phyloP scores from a whole-genome alignment of 2,797 vertebrate species.

The Cuculus canorus region DNA sequence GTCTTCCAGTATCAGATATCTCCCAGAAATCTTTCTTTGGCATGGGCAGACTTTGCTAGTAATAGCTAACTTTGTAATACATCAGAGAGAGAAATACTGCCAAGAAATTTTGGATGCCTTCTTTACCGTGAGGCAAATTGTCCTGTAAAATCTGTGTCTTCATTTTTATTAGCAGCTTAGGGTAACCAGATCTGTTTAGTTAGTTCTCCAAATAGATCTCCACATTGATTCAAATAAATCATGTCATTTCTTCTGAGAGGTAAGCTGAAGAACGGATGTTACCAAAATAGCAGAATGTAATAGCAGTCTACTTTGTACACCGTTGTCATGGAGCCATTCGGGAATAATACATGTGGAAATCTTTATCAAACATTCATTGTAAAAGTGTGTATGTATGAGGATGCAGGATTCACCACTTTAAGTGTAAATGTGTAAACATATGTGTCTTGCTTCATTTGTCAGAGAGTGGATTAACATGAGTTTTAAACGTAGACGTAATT shows the following conservation, averaged over 20 bases:
- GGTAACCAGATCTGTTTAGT: neutral
- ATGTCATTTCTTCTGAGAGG: neutral
- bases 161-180: neutral
- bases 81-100: neutral
- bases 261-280: neutral
- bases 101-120: neutral
- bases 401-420: neutral
- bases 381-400: neutral
- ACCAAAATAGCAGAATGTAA: neutral
- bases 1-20: neutral
- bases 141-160: neutral
- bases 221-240: neutral
- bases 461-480: neutral
- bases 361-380: neutral
- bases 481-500: neutral
- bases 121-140: neutral
- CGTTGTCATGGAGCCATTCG: neutral
- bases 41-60: neutral
- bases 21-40: neutral
- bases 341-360: neutral
- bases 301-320: neutral
- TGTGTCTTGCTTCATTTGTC: neutral
- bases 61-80: neutral
- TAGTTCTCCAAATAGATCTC: neutral
- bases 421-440: neutral